Conservation (phyloP, 2,113 vertebrate species). For the Saccopteryx bilineata region DNA sequence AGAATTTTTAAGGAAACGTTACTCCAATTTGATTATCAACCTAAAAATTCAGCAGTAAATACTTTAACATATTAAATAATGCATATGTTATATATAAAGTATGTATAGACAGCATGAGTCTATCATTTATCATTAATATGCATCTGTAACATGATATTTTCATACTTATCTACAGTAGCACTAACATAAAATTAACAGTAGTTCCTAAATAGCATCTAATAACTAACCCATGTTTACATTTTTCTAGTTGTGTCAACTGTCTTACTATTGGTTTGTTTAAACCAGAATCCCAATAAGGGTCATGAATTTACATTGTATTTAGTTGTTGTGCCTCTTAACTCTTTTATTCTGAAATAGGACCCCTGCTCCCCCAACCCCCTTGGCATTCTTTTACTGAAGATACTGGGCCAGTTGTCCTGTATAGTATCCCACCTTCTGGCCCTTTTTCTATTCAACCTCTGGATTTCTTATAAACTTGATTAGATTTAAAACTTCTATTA, state of each 20-base stretch:
- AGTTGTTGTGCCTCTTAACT: background rate
- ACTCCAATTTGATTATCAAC: background rate
- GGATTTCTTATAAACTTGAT: background rate
- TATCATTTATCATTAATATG: background rate
- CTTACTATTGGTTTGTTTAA: background rate
- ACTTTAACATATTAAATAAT: background rate
- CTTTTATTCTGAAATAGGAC: background rate
- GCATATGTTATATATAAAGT: background rate
- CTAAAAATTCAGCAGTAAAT: background rate
- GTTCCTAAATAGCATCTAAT: slow-evolving; percentile 1
- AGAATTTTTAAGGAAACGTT: background rate
- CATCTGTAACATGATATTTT: background rate
- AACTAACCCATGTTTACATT: background rate
- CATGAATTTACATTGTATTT: background rate
- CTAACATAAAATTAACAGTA: background rate
- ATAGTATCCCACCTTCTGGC: background rate
- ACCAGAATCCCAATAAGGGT: background rate
- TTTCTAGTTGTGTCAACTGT: background rate
- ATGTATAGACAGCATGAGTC: background rate
- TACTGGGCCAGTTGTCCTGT: background rate
- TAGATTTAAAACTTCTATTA: background rate
- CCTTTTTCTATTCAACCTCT: background rate
- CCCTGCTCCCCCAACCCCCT: background rate
- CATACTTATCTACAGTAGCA: background rate
- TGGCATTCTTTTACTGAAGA: background rate